Evolutionary conservation across 2,888 invertebrate species (phyloP).

Genomic region (Chirona hameri): DNA sequence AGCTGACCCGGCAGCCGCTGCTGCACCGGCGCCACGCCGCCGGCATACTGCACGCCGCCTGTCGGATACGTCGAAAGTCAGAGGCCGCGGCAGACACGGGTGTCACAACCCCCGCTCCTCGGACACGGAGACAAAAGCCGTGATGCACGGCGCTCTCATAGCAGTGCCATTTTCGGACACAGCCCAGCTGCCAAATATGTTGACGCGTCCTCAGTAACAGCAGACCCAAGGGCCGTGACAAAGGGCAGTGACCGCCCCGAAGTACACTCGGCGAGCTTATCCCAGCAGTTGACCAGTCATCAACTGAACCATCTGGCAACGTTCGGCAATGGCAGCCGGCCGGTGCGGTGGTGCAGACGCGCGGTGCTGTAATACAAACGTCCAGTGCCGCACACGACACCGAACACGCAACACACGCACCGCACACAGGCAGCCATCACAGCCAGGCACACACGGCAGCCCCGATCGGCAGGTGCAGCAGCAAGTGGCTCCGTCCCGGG

Average conservation of each 20-base stretch:
- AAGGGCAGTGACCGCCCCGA: too few species aligned
- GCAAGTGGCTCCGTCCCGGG: background rate
- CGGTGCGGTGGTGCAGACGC: background rate
- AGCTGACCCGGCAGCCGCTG: background rate
- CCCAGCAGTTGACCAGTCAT: too few species aligned
- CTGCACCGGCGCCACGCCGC: background rate
- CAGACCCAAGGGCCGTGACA: too few species aligned
- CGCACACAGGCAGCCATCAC: background rate
- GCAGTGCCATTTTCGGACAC: background rate
- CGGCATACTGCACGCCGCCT: constrained; percentile 9
- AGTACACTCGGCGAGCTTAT: too few species aligned
- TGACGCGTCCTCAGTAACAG: too few species aligned
- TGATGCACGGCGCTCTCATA: background rate
- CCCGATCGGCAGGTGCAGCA: background rate
- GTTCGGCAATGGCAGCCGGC: too few species aligned
- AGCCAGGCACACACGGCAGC: background rate
- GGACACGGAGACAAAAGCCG: too few species aligned
- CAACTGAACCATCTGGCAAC: too few species aligned
- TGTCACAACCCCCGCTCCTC: background rate
- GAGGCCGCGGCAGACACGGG: background rate
- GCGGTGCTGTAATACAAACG: background rate
- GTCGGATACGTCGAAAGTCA: background rate
- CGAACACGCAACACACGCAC: too few species aligned
- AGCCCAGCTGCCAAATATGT: too few species aligned
- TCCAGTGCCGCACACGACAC: too few species aligned